phyloP scores from a whole-genome alignment of 2,888 invertebrate species.

The Drosophila neotestacea region DNA sequence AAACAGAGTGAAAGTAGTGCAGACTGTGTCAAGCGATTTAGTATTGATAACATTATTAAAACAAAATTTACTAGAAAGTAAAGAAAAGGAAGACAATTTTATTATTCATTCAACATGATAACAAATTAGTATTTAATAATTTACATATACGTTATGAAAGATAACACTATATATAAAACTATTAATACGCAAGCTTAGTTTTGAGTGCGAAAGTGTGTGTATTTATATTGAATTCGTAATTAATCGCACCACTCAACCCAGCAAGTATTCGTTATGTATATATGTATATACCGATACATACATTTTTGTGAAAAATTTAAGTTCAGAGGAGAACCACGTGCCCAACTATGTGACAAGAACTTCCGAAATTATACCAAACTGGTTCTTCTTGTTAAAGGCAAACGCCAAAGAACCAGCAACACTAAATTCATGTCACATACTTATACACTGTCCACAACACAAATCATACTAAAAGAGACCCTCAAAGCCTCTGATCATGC shows the following conservation, averaged over 20 bases:
- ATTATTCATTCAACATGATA: slow-evolving; percentile 4
- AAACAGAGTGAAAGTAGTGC: too few species aligned
- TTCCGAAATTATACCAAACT: slow-evolving; percentile 27
- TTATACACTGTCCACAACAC: slow-evolving; percentile 5
- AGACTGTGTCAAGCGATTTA: too few species aligned
- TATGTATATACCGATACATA: background rate
- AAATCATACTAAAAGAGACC: slow-evolving; percentile 13
- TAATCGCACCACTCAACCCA: background rate
- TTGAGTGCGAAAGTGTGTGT: background rate
- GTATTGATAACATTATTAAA: too few species aligned
- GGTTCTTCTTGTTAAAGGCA: slow-evolving; percentile 23
- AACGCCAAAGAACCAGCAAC: slow-evolving; percentile 16
- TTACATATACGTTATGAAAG: background rate
- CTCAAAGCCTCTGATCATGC: slow-evolving; percentile 14
- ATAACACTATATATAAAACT: background rate
- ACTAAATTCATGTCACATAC: slow-evolving; percentile 11
- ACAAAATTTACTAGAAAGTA: too few species aligned
- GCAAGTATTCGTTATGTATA: background rate
- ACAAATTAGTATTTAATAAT: slow-evolving; percentile 3
- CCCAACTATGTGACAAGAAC: background rate
- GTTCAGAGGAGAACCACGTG: slow-evolving; percentile 8
- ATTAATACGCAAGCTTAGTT: background rate
- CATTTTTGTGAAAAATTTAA: background rate
- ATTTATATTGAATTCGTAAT: slow-evolving; percentile 1
- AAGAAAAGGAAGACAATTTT: too few species aligned